Evolutionary conservation across 2,797 vertebrate genomes (phyloP), one percentile per base, ranked within the genome.

Genomic region (Lophotriccus pileatus): DNA sequence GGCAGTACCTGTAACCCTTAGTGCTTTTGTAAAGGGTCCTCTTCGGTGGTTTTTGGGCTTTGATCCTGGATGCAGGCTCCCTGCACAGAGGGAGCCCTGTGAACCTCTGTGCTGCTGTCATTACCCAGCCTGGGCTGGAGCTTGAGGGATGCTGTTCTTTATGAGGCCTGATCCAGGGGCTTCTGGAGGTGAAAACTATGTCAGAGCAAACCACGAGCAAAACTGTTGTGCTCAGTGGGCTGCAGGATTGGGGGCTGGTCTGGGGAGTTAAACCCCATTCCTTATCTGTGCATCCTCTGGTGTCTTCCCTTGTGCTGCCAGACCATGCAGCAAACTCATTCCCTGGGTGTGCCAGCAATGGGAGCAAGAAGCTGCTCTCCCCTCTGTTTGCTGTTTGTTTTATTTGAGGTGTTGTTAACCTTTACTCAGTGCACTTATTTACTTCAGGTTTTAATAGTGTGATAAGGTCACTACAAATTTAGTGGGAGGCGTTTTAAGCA

Each of bases 401-500:
- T 97, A 97, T 96, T 90, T 91, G 89, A 39, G 79, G 86, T 92
- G 85, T 66, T 78, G 91, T 97, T 97, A 97, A 96, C 96, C 96
- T 98, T 97, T 97, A 94, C 69, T 87, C 67, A 6, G 86, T 58
- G 84, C 80, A 88, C 93, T 95, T 94, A 94, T 90, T 97, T 96
- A 92, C 89, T 96, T 94, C 88, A 44, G 96, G 90, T 91, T 90
- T 83, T 77, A 88, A 96, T 89, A 83, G 76, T 50, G 77, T 94
- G 91, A 90, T 93, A 96, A 97, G 96, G 95, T 97, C 96, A 96
- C 94, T 36, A 87, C 91, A 97, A 90, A 97, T 97, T 95, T 89
- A 96, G 87, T 95, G 84, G 93, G 78, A 96, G 95, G 96, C 90
- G 13, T 97, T 98, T 97, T 95, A 94, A 97, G 93, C 87, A 70